Base-by-base conservation (phyloP, 2,797 vertebrate genomes). In the Falco rusticolus region DNA sequence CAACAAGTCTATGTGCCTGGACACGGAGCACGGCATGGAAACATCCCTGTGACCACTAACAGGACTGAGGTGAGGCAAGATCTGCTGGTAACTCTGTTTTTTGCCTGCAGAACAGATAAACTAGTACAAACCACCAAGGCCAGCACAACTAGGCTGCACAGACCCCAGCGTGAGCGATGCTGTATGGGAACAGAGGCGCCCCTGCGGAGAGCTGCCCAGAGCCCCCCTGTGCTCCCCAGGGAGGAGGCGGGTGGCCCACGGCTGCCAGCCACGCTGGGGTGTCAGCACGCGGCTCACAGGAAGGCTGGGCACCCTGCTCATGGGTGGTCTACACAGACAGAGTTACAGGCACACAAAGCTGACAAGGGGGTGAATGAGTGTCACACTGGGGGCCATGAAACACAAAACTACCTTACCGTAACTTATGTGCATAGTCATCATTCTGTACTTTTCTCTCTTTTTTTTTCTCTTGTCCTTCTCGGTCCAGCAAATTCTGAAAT, bases 1-100 rank as follows among this genome's bases (percentile, higher is more conserved):
- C 45, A 54, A 4, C 8, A 3, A 6, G 18, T 2, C 6, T 2
- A 0, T 1, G 13, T 13, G 31, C 50, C 84, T 13, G 47, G 37
- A 24, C 45, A 56, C 0, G 1, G 21, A 39, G 31, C 37, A 10
- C 33, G 1, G 2, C 21, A 64, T 21, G 75, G 63, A 57, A 63
- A 64, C 20, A 74, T 10, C 31, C 20, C 41, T 29, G 37, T 11
- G 70, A 33, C 11, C 37, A 20, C 47, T 53, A 41, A 6, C 31
- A 28, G 43, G 9, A 5, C 25, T 9, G 51, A 34, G 28, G 6
- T 6, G 24, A 87, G n/a, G 13, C 31, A 10, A 4, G 3, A 16
- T 14, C 29, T 33, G 48, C 39, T 17, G 11, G 6, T 1, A 39
- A 26, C 8, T n/a, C n/a, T 22, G 11, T 2, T 5, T 11, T 37